A percentile compares a stretch with the other conserved stretches of the same genome.
These are phyloP conservation scores for Callipepla californica DNA, from an alignment of 2,113 vertebrate genomes.

Conservation along the genomic window DNA sequence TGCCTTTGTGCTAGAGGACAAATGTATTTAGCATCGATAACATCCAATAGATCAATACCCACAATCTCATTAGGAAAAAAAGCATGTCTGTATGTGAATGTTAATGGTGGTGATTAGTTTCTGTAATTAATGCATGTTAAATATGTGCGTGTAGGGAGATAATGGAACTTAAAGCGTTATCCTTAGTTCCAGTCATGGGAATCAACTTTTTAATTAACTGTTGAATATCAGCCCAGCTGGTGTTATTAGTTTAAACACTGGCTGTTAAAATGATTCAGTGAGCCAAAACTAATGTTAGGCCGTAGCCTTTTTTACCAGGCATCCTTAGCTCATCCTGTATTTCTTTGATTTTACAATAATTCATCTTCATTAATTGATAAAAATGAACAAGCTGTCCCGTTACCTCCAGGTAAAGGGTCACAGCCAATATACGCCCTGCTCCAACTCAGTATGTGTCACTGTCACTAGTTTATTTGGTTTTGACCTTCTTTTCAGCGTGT, in stretches of 20 bases:
- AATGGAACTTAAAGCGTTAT: background rate
- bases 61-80: background rate
- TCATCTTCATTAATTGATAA: background rate
- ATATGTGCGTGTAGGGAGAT: background rate
- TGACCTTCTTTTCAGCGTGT: background rate
- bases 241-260: background rate
- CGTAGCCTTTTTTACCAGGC: background rate
- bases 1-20: background rate
- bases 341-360: background rate
- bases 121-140: conserved; percentile 10
- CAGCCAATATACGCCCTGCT: background rate
- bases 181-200: background rate
- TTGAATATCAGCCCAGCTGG: background rate
- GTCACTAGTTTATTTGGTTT: background rate
- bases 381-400: background rate
- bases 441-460: background rate
- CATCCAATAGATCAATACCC: background rate
- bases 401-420: background rate
- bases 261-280: background rate
- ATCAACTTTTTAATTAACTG: conserved; percentile 8
- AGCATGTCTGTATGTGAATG: background rate
- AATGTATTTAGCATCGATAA: background rate
- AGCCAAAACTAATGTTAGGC: background rate
- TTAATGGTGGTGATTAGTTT: conserved; percentile 2
- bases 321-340: background rate